Conservation (phyloP, 2,888 invertebrate species). For the Ischnus inquisitorius region DNA sequence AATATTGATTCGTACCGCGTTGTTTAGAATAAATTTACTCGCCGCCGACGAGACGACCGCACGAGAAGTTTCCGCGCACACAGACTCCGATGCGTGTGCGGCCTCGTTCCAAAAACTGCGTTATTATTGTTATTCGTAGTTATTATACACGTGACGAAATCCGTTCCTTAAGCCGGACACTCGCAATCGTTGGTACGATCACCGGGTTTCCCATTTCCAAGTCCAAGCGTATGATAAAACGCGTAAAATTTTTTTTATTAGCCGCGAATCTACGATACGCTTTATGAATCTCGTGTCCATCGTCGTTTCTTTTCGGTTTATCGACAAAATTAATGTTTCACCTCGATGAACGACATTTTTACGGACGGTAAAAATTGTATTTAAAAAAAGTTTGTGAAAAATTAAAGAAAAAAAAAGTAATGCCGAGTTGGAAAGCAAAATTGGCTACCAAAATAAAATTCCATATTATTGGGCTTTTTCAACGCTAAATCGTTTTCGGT, state of each 20-base stretch:
- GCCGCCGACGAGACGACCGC: not conserved
- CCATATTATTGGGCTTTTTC: too few species aligned
- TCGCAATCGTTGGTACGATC: not conserved
- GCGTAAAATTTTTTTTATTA: not conserved
- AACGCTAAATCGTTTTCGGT: too few species aligned
- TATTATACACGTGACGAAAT: slow-evolving; percentile 10
- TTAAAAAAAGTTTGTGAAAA: too few species aligned
- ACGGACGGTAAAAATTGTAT: too few species aligned
- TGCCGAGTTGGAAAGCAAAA: too few species aligned
- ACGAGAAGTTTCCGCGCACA: not conserved
- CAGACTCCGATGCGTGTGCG: not conserved
- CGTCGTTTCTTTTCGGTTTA: not conserved
- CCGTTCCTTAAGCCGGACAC: not conserved
- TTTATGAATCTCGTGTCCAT: not conserved
- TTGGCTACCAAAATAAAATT: too few species aligned
- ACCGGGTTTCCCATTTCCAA: not conserved
- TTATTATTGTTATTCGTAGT: slow-evolving; percentile 22
- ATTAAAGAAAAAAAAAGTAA: too few species aligned
- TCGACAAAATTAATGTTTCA: too few species aligned
- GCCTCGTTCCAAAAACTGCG: not conserved
- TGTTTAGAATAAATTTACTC: slow-evolving; percentile 28
- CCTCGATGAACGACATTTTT: too few species aligned
- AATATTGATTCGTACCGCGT: slow-evolving; percentile 1
- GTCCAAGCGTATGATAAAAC: not conserved
- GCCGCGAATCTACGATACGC: not conserved